phyloP scores from a whole-genome alignment of 1,140 invertebrate genomes.

The Bombus affinis region DNA sequence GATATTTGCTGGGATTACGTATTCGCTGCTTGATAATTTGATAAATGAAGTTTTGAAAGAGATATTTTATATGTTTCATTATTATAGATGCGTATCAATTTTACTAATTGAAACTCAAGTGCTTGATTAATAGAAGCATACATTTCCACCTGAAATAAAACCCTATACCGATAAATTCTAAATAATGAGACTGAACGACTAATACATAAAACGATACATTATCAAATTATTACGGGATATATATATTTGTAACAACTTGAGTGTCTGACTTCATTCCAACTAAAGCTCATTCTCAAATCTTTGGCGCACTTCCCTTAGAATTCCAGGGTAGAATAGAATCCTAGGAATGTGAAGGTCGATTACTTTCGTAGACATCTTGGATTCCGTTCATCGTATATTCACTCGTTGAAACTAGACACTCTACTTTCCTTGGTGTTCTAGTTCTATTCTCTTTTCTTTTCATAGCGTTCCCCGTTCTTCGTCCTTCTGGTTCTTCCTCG shows the following conservation, averaged over 20 bases:
- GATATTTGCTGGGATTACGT: neutral
- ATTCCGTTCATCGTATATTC: neutral
- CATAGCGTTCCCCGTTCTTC: too few species aligned
- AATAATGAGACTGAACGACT: neutral
- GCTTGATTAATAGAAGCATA: neutral
- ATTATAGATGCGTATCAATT: neutral
- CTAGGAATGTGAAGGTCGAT: neutral
- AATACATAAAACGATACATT: neutral
- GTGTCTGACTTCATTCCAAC: neutral
- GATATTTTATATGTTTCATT: neutral
- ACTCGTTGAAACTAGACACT: neutral
- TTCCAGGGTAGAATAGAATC: neutral
- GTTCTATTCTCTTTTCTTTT: neutral
- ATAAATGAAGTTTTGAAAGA: neutral
- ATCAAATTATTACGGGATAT: neutral
- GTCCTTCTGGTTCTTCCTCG: neutral
- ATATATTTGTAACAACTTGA: neutral
- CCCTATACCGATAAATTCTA: too few species aligned
- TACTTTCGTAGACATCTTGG: neutral
- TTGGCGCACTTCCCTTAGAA: neutral
- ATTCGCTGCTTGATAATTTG: conserved; percentile 9
- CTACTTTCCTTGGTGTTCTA: neutral
- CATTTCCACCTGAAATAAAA: too few species aligned
- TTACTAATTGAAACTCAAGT: neutral
- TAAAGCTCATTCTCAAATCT: neutral